Conservation (phyloP, 1,140 invertebrate species). For the Micrasema longulum region DNA sequence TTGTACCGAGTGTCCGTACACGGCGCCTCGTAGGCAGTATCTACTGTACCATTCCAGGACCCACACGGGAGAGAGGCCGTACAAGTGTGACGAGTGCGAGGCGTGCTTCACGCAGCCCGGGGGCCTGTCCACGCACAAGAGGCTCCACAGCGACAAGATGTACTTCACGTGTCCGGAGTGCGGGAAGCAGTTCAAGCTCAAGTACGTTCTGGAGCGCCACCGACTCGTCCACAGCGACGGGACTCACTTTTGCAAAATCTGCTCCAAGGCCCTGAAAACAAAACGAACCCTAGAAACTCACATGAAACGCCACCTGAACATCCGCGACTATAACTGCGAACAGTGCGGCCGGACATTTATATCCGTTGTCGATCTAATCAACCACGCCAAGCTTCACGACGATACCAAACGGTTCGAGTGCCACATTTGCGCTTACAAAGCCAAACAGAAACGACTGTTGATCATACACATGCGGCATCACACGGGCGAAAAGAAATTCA, state of each 20-base stretch:
- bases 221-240: constrained; percentile 60
- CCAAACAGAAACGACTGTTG: constrained; percentile 64
- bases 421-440: constrained; percentile 66
- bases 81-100: constrained; percentile 69
- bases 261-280: constrained; percentile 61
- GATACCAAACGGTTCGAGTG: constrained; percentile 68
- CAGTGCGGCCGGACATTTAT: constrained; percentile 65
- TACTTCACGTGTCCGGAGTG: constrained; percentile 72
- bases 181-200: constrained; percentile 72
- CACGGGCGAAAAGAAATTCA: constrained; percentile 10
- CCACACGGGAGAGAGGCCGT: constrained; percentile 70
- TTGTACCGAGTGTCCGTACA: constrained; percentile 63
- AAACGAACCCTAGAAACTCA: constrained; percentile 60
- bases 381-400: constrained; percentile 64
- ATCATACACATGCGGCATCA: constrained; percentile 50
- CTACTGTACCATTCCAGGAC: constrained; percentile 64
- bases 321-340: constrained; percentile 65
- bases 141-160: constrained; percentile 63
- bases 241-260: constrained; percentile 59
- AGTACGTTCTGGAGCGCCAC: constrained; percentile 62
- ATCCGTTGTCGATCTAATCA: constrained; percentile 61
- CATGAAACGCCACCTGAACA: constrained; percentile 64
- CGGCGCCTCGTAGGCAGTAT: constrained; percentile 63
- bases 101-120: constrained; percentile 70
- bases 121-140: constrained; percentile 64